Percentiles rank a stretch among this genome's conserved stretches.
Evolutionary conservation across 2,888 invertebrate species (phyloP).

Genomic region (Parelbella ahira): DNA sequence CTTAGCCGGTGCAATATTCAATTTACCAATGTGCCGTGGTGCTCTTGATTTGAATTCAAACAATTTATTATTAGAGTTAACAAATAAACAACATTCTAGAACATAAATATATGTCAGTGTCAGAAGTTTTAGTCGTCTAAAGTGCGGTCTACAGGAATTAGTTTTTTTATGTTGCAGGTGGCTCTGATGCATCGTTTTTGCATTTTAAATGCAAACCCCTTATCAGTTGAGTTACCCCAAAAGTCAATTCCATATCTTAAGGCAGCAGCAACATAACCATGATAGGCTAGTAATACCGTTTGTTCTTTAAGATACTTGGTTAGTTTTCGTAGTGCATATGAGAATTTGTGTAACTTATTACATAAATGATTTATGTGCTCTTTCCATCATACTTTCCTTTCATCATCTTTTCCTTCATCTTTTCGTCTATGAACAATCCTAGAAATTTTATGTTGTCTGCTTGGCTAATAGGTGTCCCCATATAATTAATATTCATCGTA

Average conservation of each 20-base stretch:
- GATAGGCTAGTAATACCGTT: constrained; percentile 3
- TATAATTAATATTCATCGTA: neutral
- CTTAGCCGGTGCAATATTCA: neutral
- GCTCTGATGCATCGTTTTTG: constrained; percentile 11
- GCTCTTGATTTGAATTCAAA: neutral
- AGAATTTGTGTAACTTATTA: constrained; percentile 1
- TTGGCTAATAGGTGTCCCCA: neutral
- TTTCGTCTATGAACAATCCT: no score
- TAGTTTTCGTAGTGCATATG: constrained; percentile 1
- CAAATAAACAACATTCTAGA: neutral
- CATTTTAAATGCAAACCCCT: neutral
- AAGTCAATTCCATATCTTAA: constrained; percentile 6
- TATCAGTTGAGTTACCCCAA: constrained; percentile 5
- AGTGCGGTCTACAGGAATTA: constrained; percentile 4
- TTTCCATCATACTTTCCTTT: constrained; percentile 1
- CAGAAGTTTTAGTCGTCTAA: neutral
- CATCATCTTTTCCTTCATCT: no score
- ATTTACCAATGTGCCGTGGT: neutral
- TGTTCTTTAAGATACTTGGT: neutral
- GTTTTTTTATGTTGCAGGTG: neutral
- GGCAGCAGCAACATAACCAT: neutral
- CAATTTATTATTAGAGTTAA: neutral
- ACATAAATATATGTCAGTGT: neutral
- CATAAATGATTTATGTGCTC: neutral
- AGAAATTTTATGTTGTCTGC: neutral